Base-by-base conservation (phyloP, 35 echinoderm and acorn worm genomes). In the Ptychodera flava region DNA sequence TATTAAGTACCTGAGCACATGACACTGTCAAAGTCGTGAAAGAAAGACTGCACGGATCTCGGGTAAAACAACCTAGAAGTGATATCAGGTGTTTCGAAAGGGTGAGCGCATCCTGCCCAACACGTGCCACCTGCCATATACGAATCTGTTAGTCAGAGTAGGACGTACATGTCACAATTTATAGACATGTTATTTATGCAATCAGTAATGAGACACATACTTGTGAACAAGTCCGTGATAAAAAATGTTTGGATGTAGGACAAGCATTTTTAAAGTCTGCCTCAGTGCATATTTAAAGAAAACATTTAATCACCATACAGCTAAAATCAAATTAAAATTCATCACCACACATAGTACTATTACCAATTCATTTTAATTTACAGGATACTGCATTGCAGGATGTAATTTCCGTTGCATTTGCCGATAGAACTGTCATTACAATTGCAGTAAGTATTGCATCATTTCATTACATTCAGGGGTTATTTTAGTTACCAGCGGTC, bases 301-400 rank as follows among this genome's bases (percentile, higher is more conserved):
- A 15, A 15, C 15, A 15, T 77, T 77, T 77, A 77, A 77, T 77
- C 15, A n/a, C 15, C n/a, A 15, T 77, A 77, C 15, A 15, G 15
- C 75, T n/a, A 77, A n/a, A 77, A 77, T 77, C n/a, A 15, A 77
- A 77, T 15, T n/a, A 77, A 77, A 77, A 77, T 77, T 15, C 15
- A 77, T 77, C n/a, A 77, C 75, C 15, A 15, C n/a, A 15, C n/a
- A 77, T 15, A 15, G 75, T 15, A n/a, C n/a, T 77, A 15, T 15
- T 15, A 15, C n/a, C 75, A 15, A 77, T 15, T 79, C 33, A 30
- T 79, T 0, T 89, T 80, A 52, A 31, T 89, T 81, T 27, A 29
- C 32, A 93, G 92, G 92, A 93, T 52, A 77, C 36, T 29, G 90
- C 90, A 28, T 36, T 93, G 27, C 88, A 90, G 85, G 78, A 93